phyloP scores from a whole-genome alignment of 2,797 vertebrate genomes.

The Amazona finschi region DNA sequence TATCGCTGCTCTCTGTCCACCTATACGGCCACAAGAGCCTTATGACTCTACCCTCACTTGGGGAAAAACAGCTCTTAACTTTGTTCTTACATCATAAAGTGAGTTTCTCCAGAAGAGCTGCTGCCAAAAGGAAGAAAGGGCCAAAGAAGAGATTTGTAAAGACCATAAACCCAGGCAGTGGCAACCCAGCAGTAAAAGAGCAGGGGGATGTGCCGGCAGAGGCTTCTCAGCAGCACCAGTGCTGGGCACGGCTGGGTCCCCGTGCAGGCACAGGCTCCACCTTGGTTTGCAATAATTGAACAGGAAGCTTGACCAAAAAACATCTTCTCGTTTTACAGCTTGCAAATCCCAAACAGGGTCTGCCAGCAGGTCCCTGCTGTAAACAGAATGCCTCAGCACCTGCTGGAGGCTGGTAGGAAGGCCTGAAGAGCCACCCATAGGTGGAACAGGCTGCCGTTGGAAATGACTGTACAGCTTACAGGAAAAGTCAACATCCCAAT shows the following conservation, averaged over 20 bases:
- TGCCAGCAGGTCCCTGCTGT: not conserved
- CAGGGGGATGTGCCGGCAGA: not conserved
- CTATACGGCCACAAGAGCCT: accelerated
- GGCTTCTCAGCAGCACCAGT: not conserved
- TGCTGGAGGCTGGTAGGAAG: not conserved
- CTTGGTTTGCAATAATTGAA: not conserved
- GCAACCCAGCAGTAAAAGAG: not conserved
- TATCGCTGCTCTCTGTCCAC: not conserved
- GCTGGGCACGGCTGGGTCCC: not conserved
- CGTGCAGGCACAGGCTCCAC: not conserved
- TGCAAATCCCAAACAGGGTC: not conserved
- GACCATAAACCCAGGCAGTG: not conserved
- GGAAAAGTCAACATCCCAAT: not conserved
- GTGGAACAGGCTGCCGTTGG: not conserved
- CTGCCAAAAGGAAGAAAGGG: not conserved
- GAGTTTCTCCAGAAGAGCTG: not conserved
- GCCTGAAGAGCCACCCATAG: not conserved
- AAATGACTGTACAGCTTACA: not conserved
- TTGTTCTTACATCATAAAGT: not conserved
- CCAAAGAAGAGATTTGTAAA: not conserved
- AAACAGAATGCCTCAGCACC: not conserved
- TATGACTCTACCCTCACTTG: not conserved
- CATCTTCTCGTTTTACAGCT: conserved; percentile 2
- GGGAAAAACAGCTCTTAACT: not conserved
- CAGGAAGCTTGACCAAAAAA: not conserved